Conservation (phyloP, 1,140 invertebrate species). For the Zophobas atratus region DNA sequence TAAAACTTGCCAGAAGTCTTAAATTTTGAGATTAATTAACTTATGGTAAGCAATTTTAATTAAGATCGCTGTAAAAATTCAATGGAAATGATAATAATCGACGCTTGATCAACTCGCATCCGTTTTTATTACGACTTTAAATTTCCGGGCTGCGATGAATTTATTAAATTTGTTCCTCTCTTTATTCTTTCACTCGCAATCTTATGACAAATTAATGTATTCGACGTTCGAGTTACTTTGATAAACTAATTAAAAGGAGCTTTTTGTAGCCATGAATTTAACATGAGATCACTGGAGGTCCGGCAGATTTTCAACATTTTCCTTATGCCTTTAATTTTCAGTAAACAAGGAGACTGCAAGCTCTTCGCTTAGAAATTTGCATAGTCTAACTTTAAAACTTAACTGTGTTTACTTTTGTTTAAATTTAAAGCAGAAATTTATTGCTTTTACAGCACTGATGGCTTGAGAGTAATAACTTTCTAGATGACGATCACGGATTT, state of each 20-base stretch:
- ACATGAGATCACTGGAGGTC: slow-evolving; percentile 40
- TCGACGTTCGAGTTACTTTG: slow-evolving; percentile 37
- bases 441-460: slow-evolving; percentile 12
- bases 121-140: background rate
- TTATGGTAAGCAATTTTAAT: slow-evolving; percentile 32
- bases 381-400: slow-evolving; percentile 42
- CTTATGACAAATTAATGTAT: slow-evolving; percentile 36
- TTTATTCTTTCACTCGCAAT: slow-evolving; percentile 7
- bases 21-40: slow-evolving; percentile 38
- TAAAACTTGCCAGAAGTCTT: slow-evolving; percentile 35
- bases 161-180: slow-evolving; percentile 12
- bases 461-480: slow-evolving; percentile 20
- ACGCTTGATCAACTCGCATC: slow-evolving; percentile 19
- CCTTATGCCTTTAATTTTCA: slow-evolving; percentile 37
- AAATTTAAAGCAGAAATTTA: slow-evolving; percentile 32
- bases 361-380: slow-evolving; percentile 28
- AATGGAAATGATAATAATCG: slow-evolving; percentile 22
- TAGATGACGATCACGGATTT: slow-evolving; percentile 7
- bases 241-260: slow-evolving; percentile 40
- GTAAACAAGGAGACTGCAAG: slow-evolving; percentile 33
- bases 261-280: slow-evolving; percentile 38
- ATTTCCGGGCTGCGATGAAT: background rate
- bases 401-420: slow-evolving; percentile 39
- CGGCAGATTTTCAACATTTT: slow-evolving; percentile 42
- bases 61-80: slow-evolving; percentile 13